These are phyloP conservation scores for Perca fluviatilis DNA, from an alignment of 2,113 vertebrate genomes.

Conservation along the genomic window DNA sequence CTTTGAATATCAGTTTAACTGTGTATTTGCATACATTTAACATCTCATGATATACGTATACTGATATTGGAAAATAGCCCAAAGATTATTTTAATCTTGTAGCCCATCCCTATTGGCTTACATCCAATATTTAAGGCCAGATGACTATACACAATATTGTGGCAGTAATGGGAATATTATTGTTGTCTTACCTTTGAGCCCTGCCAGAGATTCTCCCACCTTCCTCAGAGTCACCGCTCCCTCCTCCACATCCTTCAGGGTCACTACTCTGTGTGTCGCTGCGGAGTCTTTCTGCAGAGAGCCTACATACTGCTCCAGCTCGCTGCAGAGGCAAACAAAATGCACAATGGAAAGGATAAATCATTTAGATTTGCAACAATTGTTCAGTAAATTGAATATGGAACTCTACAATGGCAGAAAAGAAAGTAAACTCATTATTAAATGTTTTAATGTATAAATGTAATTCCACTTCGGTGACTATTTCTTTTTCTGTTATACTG, in stretches of 20 bases:
- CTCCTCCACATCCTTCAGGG: slow-evolving; percentile 94
- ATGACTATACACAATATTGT: neutral
- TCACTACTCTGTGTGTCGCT: slow-evolving; percentile 80
- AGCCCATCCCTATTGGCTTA: too few relatives aligned
- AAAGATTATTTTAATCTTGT: neutral
- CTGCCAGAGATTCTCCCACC: slow-evolving; percentile 93
- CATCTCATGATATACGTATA: neutral
- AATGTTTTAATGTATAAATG: neutral
- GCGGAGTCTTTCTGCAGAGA: slow-evolving; percentile 87
- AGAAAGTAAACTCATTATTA: neutral
- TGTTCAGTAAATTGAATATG: neutral
- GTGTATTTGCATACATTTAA: neutral
- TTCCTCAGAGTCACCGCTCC: slow-evolving; percentile 93
- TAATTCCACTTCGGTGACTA: neutral
- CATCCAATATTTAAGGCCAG: neutral
- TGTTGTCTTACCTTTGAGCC: slow-evolving; percentile 89
- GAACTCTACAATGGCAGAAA: neutral
- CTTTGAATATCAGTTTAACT: neutral
- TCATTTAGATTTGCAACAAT: neutral
- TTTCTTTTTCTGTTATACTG: neutral
- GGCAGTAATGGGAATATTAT: neutral
- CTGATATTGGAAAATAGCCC: neutral
- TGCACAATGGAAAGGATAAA: neutral
- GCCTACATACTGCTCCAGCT: slow-evolving; percentile 92
- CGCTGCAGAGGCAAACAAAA: slow-evolving; percentile 78